A percentile compares a stretch with the other conserved stretches of the same genome.
phyloP scores from a whole-genome alignment of 23 tunicate species.

The Trididemnum miniatum region DNA sequence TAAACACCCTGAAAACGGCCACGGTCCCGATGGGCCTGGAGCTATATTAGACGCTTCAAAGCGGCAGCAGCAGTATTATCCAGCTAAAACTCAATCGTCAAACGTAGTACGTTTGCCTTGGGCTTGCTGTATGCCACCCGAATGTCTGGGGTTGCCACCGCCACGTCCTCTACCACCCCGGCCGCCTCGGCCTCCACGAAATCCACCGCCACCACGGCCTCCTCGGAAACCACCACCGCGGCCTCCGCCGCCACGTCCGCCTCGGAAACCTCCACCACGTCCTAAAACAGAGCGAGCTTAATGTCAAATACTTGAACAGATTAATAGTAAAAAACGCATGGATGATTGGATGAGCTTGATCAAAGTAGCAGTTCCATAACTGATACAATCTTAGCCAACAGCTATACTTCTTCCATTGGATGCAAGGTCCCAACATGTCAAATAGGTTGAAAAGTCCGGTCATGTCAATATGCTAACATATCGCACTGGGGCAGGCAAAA shows the following conservation, averaged over 20 bases:
- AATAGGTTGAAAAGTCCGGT: background rate
- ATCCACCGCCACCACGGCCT: conserved; percentile 33
- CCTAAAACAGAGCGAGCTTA: conserved; percentile 17
- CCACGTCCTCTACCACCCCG: conserved; percentile 70
- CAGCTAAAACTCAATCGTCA: background rate
- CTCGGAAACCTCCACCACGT: conserved; percentile 65
- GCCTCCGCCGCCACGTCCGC: conserved; percentile 61
- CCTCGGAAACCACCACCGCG: conserved; percentile 66
- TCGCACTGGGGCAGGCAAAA: background rate
- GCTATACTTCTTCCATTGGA: too few relatives aligned
- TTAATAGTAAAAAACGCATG: too few relatives aligned
- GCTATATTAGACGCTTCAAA: background rate
- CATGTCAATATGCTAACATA: background rate
- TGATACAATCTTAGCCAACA: background rate
- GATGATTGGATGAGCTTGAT: background rate
- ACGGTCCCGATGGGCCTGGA: background rate
- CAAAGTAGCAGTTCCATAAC: background rate
- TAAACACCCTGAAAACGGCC: background rate
- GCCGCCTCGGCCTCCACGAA: conserved; percentile 67
- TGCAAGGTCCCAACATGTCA: too few relatives aligned
- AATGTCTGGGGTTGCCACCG: conserved; percentile 40
- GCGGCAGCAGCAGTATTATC: background rate
- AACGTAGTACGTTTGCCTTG: conserved; percentile 76
- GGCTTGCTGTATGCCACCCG: conserved; percentile 45
- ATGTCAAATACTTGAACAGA: background rate